Percentiles rank a stretch among this genome's conserved stretches.
Evolutionary conservation across 2,113 vertebrate species (phyloP).

Genomic region (Saimiri boliviensis): DNA sequence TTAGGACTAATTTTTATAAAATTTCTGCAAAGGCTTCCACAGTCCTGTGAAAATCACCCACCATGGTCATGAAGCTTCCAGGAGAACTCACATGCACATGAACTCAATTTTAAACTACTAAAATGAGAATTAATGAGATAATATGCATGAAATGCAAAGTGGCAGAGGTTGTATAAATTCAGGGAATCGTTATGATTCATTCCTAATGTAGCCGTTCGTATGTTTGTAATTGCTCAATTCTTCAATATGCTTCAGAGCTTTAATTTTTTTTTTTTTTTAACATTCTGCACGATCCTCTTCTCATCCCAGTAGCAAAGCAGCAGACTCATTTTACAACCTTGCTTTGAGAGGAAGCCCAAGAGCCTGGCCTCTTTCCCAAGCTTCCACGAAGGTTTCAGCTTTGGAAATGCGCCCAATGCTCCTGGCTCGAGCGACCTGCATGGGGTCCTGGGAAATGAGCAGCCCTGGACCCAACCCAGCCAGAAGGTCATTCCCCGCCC

Average conservation of each 20-base stretch:
- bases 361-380: neutral
- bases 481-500: neutral
- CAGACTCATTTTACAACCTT: neutral
- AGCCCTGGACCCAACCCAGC: neutral
- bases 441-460: neutral
- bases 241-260: neutral
- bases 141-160: neutral
- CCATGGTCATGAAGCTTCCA: neutral
- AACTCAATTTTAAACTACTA: constrained; percentile 41
- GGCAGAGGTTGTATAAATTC: constrained; percentile 28
- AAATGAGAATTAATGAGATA: constrained; percentile 56
- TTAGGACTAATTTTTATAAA: neutral
- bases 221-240: constrained; percentile 25
- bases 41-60: neutral
- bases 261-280: neutral
- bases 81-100: constrained; percentile 4
- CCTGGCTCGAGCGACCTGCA: neutral
- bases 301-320: neutral
- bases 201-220: neutral
- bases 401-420: neutral
- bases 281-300: neutral
- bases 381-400: neutral
- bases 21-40: neutral
- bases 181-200: constrained; percentile 21
- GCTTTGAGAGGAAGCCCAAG: neutral